These are phyloP conservation scores for Phylloscopus trochilus DNA, from an alignment of 2,113 vertebrate genomes.

Conservation along the genomic window DNA sequence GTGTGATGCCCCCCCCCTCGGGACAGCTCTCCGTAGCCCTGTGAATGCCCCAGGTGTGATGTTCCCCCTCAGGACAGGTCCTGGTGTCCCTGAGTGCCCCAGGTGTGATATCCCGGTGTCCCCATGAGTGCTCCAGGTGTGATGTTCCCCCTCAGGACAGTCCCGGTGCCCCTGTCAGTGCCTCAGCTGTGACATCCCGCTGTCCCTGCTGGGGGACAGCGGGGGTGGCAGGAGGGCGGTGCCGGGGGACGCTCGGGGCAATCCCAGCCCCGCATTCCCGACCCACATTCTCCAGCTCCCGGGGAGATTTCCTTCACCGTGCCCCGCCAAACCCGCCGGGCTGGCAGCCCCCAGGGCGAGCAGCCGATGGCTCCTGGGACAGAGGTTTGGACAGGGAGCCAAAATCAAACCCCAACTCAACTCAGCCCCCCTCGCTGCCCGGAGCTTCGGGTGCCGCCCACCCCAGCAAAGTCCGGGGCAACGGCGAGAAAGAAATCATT, in stretches of 20 bases:
- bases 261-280: not conserved
- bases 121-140: not conserved
- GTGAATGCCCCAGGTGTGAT: accelerated
- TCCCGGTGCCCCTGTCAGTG: not conserved
- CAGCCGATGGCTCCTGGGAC: not conserved
- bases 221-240: no score
- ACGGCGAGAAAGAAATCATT: accelerated
- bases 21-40: no score
- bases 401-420: not conserved
- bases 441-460: not conserved
- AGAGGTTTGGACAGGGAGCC: not conserved
- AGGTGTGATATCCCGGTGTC: not conserved
- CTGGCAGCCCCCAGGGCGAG: not conserved
- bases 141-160: no score
- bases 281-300: not conserved
- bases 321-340: not conserved
- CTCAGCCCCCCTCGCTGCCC: not conserved
- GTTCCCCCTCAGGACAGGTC: not conserved
- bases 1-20: not conserved
- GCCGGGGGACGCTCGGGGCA: not conserved
- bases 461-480: accelerated
- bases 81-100: not conserved
- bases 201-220: not conserved
- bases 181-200: not conserved
- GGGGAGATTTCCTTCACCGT: not conserved